Percentiles rank a stretch among this genome's conserved stretches.
phyloP scores from a whole-genome alignment of 2,113 vertebrate species.

The Halcyon senegalensis region DNA sequence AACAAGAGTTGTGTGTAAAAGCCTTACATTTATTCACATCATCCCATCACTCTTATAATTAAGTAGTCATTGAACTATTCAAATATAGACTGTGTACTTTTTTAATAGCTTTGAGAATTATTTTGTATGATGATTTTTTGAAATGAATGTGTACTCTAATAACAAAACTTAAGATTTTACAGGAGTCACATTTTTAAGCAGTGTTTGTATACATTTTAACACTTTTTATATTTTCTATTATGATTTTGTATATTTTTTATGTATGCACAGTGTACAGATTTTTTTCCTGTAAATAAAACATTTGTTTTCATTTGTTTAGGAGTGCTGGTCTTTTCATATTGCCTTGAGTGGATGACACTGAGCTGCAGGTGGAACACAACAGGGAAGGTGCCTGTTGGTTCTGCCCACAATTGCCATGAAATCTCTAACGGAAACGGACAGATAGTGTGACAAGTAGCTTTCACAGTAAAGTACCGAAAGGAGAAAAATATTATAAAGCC shows the following conservation, averaged over 20 bases:
- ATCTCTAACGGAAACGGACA: background rate
- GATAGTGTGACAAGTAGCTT: background rate
- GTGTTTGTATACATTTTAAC: constrained; percentile 87
- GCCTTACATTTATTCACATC: constrained; percentile 45
- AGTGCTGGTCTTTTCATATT: constrained; percentile 36
- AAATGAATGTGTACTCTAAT: constrained; percentile 76
- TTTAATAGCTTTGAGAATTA: constrained; percentile 80
- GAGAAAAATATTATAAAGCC: background rate
- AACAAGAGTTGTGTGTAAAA: constrained; percentile 57
- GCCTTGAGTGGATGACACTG: background rate
- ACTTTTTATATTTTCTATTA: constrained; percentile 86
- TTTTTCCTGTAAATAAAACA: constrained; percentile 85
- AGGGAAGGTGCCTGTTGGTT: background rate
- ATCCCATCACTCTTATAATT: constrained; percentile 40
- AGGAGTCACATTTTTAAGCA: constrained; percentile 80
- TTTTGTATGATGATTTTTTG: constrained; percentile 85
- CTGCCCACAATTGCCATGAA: background rate
- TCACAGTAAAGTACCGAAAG: background rate
- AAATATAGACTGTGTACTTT: constrained; percentile 79
- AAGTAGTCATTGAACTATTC: constrained; percentile 64
- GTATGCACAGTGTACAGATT: constrained; percentile 83
- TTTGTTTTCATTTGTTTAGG: constrained; percentile 77
- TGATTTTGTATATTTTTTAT: constrained; percentile 89
- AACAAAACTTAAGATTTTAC: constrained; percentile 77
- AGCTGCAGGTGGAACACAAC: background rate